Conservation (phyloP, 2,113 vertebrate genomes). For the Penelope pileata region DNA sequence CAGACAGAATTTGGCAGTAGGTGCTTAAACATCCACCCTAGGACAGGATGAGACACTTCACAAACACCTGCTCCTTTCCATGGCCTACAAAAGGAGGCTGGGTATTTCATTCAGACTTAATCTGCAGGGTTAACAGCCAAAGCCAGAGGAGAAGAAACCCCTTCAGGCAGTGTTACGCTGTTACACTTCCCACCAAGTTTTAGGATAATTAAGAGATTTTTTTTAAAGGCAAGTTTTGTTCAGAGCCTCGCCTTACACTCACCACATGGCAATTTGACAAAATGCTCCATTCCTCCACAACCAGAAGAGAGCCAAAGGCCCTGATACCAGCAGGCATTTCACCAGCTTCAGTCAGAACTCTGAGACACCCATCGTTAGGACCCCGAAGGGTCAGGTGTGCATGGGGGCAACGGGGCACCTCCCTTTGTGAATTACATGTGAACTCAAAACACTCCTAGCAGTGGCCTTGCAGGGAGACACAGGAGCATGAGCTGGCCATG, state of each 20-base stretch:
- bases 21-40: background rate
- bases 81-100: background rate
- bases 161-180: background rate
- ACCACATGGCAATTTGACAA: background rate
- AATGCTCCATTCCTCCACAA: background rate
- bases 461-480: background rate
- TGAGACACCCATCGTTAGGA: background rate
- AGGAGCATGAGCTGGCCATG: background rate
- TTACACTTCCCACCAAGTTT: background rate
- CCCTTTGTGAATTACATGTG: background rate
- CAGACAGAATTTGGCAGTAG: background rate
- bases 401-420: background rate
- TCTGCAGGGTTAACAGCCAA: background rate
- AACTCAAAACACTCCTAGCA: background rate
- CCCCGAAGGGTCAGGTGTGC: accelerated
- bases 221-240: background rate
- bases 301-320: background rate
- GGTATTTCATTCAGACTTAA: background rate
- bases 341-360: background rate
- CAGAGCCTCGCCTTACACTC: background rate
- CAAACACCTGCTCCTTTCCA: background rate
- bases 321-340: background rate
- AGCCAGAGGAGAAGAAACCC: background rate
- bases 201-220: background rate
- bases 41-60: background rate